Percentiles rank a stretch among this genome's conserved stretches.
phyloP scores from a whole-genome alignment of 2,888 invertebrate species.

The Parthenolecanium corni region DNA sequence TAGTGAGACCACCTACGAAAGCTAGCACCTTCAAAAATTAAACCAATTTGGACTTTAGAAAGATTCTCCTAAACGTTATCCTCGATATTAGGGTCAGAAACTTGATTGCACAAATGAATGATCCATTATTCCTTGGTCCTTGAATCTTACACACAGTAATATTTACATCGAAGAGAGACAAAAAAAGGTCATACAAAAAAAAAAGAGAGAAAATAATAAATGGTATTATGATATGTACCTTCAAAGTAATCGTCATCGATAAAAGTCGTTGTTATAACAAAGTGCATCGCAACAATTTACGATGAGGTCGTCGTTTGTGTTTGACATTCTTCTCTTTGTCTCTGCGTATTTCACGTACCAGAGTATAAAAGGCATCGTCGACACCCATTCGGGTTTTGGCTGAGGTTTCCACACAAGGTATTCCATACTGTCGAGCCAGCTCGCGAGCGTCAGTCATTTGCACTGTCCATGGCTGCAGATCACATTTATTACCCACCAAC shows the following conservation, averaged over 20 bases:
- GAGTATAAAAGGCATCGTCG: conserved; percentile 98
- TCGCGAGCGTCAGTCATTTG: conserved; percentile 90
- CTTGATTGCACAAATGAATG: too few relatives aligned
- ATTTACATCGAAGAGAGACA: too few relatives aligned
- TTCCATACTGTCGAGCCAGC: conserved; percentile 88
- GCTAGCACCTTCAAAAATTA: too few relatives aligned
- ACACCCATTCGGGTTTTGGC: conserved; percentile 99
- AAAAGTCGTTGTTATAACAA: conserved; percentile 9
- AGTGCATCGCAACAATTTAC: conserved; percentile 18
- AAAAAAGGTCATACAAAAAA: too few relatives aligned
- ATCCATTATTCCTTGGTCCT: too few relatives aligned
- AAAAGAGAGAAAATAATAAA: too few relatives aligned
- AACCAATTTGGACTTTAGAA: too few relatives aligned
- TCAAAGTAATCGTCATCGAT: background rate
- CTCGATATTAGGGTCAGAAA: too few relatives aligned
- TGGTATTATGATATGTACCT: conserved; percentile 12
- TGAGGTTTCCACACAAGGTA: conserved; percentile 96
- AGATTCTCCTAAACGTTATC: too few relatives aligned
- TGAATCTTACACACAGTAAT: too few relatives aligned
- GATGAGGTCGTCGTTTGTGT: conserved; percentile 12
- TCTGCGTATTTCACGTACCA: conserved; percentile 96
- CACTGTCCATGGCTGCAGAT: conserved; percentile 86
- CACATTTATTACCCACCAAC: conserved; percentile 97
- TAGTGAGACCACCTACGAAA: too few relatives aligned
- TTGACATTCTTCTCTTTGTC: conserved; percentile 42